Conservation (phyloP, 92 coral and sea anemone genomes). For the Paragorgia papillata region DNA sequence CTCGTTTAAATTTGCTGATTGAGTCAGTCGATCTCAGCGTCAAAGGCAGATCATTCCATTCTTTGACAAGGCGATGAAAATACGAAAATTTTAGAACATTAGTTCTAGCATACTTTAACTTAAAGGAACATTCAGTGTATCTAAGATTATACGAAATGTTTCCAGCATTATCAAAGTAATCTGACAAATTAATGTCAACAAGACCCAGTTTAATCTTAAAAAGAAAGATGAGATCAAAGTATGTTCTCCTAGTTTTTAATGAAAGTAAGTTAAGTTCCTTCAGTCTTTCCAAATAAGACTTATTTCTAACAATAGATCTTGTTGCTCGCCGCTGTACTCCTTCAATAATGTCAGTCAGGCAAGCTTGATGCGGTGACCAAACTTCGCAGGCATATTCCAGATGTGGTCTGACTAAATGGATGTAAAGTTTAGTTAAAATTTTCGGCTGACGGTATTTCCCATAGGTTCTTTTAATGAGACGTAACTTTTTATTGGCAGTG, state of each 20-base stretch:
- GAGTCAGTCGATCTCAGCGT: background rate
- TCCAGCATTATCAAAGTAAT: background rate
- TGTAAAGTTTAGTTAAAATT: background rate
- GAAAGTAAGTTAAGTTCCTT: slow-evolving; percentile 44
- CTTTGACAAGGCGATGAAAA: slow-evolving; percentile 12
- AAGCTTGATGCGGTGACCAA: slow-evolving; percentile 51
- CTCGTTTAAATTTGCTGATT: background rate
- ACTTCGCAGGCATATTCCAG: slow-evolving; percentile 30
- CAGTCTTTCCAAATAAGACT: slow-evolving; percentile 35
- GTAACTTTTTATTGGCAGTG: slow-evolving; percentile 42
- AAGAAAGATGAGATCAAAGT: slow-evolving; percentile 1
- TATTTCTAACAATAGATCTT: slow-evolving; percentile 11
- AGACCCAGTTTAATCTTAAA: background rate
- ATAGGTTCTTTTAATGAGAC: slow-evolving; percentile 36
- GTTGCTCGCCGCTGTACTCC: slow-evolving; percentile 33
- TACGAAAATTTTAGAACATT: slow-evolving; percentile 4
- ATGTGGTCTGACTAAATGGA: slow-evolving; percentile 9
- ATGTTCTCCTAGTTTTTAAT: slow-evolving; percentile 27
- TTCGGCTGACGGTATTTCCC: slow-evolving; percentile 1
- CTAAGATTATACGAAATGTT: background rate
- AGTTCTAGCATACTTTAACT: background rate
- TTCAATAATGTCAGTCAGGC: slow-evolving; percentile 29
- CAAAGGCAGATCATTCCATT: slow-evolving; percentile 6
- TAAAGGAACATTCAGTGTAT: background rate
- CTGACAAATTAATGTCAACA: too few species aligned